These are phyloP conservation scores for Porphyrio hochstetteri DNA, from an alignment of 2,113 vertebrate species.

Conservation along the genomic window DNA sequence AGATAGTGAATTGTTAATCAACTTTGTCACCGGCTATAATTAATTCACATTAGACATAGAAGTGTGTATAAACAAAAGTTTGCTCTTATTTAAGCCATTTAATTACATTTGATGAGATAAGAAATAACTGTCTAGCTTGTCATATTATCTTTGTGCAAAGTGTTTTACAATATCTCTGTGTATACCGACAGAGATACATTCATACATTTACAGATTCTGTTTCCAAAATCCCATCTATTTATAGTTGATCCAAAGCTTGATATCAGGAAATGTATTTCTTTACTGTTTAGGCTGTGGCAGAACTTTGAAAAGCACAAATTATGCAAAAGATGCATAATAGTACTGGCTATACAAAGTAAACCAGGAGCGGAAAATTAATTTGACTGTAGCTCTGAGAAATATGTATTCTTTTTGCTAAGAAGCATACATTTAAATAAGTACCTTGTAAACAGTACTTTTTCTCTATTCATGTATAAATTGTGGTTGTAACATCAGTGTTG, in stretches of 20 bases:
- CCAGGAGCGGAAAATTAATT: background rate
- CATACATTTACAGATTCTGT: background rate
- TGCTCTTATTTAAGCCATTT: background rate
- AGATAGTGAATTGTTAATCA: background rate
- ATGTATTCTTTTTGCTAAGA: background rate
- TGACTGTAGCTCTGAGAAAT: background rate
- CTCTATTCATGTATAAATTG: background rate
- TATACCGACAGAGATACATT: background rate
- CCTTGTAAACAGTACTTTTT: background rate
- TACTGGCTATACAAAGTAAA: background rate
- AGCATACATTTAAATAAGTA: slow-evolving; percentile 13
- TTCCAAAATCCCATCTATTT: background rate
- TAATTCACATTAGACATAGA: background rate
- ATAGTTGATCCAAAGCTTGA: background rate
- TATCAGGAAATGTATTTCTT: background rate
- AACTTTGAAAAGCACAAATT: background rate
- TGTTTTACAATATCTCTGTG: background rate
- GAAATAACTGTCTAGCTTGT: background rate
- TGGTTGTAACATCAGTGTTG: background rate
- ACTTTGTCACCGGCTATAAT: background rate
- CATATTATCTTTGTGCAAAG: background rate
- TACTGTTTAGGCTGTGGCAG: background rate
- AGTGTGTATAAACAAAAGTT: background rate
- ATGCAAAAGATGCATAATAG: background rate
- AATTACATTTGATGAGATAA: background rate